phyloP scores from a whole-genome alignment of 2,888 invertebrate genomes.

The Aleiodes alternator region DNA sequence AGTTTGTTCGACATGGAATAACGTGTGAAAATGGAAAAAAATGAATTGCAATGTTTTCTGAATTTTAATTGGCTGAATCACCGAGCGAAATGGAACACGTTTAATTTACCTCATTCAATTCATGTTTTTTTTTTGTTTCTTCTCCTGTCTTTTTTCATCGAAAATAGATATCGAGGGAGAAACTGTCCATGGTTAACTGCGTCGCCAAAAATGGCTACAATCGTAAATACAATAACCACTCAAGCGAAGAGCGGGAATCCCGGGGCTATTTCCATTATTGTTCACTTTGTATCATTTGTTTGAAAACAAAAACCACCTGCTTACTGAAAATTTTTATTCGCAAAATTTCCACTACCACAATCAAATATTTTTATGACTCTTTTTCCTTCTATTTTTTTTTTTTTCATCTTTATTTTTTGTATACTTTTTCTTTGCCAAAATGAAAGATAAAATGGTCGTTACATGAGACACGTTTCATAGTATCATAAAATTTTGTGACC shows the following conservation, averaged over 20 bases:
- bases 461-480: background rate
- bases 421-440: background rate
- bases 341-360: background rate
- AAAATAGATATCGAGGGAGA: background rate
- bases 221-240: constrained; percentile 63
- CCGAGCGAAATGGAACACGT: no score
- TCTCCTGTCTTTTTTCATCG: background rate
- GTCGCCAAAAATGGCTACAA: constrained; percentile 54
- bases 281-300: constrained; percentile 43
- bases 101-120: no score
- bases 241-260: constrained; percentile 55
- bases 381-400: background rate
- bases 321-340: constrained; percentile 9
- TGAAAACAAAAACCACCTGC: constrained; percentile 36
- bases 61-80: no score
- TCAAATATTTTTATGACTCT: background rate
- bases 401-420: background rate
- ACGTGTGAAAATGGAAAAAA: no score
- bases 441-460: constrained; percentile 3
- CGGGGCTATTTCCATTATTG: constrained; percentile 56
- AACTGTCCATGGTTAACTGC: constrained; percentile 3
- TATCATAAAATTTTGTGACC: background rate
- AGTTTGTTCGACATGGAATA: no score
- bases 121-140: background rate
- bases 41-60: no score